Evolutionary conservation across 2,113 vertebrate genomes (phyloP).

Genomic region (Pomatorhinus ruficollis): DNA sequence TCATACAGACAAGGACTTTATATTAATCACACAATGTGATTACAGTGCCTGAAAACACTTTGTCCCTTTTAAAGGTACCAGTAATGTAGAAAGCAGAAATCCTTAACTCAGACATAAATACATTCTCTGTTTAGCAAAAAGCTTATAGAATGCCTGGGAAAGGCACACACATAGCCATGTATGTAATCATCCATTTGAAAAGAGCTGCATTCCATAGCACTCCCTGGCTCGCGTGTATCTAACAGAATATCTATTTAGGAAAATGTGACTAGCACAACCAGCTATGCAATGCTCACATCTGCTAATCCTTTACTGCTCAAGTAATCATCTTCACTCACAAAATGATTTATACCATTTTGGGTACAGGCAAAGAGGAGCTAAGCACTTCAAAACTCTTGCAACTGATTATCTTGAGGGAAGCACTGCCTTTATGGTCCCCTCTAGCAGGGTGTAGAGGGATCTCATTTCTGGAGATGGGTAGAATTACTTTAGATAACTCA

Average conservation of each 20-base stretch:
- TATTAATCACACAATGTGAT: neutral
- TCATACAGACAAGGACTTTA: neutral
- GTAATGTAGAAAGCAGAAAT: neutral
- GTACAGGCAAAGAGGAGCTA: neutral
- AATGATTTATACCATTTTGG: slow-evolving; percentile 31
- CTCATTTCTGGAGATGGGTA: neutral
- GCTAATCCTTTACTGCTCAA: slow-evolving; percentile 52
- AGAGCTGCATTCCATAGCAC: neutral
- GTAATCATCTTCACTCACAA: slow-evolving; percentile 37
- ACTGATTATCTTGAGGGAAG: neutral
- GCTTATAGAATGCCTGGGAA: neutral
- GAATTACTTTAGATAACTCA: neutral
- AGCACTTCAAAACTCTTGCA: neutral
- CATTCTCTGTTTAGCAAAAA: neutral
- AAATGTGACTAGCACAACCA: slow-evolving; percentile 55
- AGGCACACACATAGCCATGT: neutral
- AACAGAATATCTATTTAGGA: slow-evolving; percentile 37
- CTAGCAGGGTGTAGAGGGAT: neutral
- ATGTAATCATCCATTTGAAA: neutral
- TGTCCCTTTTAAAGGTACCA: neutral
- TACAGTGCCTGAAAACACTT: neutral
- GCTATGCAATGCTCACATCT: slow-evolving; percentile 63
- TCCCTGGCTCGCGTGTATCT: neutral
- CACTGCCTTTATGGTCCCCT: neutral
- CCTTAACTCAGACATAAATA: neutral